Evolutionary conservation across 2,113 vertebrate species (phyloP).

Genomic region (Callospermophilus lateralis): DNA sequence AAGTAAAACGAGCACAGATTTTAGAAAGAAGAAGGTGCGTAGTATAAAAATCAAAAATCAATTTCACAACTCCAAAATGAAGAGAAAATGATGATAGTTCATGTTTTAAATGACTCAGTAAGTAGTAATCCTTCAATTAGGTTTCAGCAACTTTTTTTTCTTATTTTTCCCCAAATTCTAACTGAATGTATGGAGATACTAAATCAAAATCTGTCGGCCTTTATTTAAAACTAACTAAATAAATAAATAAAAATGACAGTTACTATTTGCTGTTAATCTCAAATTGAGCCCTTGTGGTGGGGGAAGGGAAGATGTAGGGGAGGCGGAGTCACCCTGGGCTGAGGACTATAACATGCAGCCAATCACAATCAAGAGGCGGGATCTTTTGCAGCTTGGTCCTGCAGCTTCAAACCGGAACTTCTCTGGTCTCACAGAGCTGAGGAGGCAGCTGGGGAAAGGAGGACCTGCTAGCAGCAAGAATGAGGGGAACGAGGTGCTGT

Average conservation of each 20-base stretch:
- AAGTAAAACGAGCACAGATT: neutral
- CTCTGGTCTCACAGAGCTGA: constrained; percentile 49
- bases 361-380: constrained; percentile 42
- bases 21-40: neutral
- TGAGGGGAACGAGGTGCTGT: constrained; percentile 59
- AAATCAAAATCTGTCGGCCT: constrained; percentile 72
- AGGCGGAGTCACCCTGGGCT: neutral
- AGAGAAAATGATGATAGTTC: neutral
- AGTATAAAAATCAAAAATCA: neutral
- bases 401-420: constrained; percentile 73
- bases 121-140: neutral
- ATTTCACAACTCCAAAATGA: neutral
- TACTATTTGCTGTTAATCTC: constrained; percentile 75
- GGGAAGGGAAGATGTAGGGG: neutral
- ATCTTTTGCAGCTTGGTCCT: constrained; percentile 47
- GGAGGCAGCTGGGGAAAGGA: constrained; percentile 64
- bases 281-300: constrained; percentile 66
- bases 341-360: constrained; percentile 51
- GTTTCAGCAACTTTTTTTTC: constrained; percentile 16
- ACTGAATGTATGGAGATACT: constrained; percentile 46
- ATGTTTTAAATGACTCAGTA: neutral
- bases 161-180: constrained; percentile 18
- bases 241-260: constrained; percentile 75
- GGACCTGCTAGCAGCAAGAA: constrained; percentile 65
- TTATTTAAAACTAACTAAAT: neutral